Evolutionary conservation across 1,140 invertebrate genomes (phyloP), one percentile per base, ranked within the genome.

Genomic region (Drosophila elegans): DNA sequence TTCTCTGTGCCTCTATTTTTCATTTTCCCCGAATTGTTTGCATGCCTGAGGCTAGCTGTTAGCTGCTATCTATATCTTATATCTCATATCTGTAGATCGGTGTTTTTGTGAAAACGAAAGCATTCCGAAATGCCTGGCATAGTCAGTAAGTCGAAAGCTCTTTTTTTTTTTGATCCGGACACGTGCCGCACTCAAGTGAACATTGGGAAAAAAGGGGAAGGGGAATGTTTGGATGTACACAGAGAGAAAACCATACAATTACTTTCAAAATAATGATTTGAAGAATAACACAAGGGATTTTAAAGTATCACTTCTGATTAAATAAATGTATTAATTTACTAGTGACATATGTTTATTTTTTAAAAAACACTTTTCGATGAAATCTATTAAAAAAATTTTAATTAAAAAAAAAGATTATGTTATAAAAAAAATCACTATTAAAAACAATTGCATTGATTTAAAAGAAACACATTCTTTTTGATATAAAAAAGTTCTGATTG

Each of bases 141-240:
- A 46, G 39, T 48, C 42, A 69, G 44, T 56, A 56, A 71, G 42
- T 46, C n/a, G 36, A 69, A 49, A 56, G 67, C 64, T 68, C 38
- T 52, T 63, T 68, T 21, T 68, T 21, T 21, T 21, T 52, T 51
- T 63, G 46, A 68, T 16, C 45, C 61, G 48, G 52, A 72, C 68
- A 72, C 68, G 68, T 71, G 68, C 68, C 68, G 51, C 36, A 71
- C 44, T 42, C 68, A 49, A 72, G 68, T 72, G 66, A 72, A 29
- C 68, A 57, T 13, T n/a, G 41, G 36, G 11, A 36, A 29, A 6
- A 51, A 16, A 2, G 29, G 67, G 27, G 3, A 13, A 2, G 12
- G 9, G 29, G 7, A 25, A 34, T 52, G 66, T 29, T 53, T 52
- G 0, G 12, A 34, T n/a, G 9, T 4, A 51, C 46, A 66, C 61